Conservation (phyloP, 2,888 invertebrate genomes). For the Automeris io region DNA sequence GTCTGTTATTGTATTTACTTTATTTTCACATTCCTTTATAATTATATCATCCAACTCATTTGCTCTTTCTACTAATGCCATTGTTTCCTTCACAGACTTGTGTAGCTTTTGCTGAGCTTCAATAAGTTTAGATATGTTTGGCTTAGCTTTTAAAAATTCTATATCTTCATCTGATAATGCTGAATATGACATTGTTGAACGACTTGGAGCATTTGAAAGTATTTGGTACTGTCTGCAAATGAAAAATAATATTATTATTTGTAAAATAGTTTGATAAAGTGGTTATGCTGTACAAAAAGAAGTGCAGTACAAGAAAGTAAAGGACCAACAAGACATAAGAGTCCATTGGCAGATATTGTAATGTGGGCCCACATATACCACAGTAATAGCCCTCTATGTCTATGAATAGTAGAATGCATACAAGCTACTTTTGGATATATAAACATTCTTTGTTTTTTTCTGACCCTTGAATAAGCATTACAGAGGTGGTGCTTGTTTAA, state of each 20-base stretch:
- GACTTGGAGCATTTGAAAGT: constrained; percentile 38
- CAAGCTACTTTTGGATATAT: too few species aligned
- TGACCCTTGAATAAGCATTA: too few species aligned
- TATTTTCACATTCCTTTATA: constrained; percentile 41
- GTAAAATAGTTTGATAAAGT: too few species aligned
- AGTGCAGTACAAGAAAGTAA: too few species aligned
- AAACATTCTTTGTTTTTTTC: too few species aligned
- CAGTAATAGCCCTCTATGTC: too few species aligned
- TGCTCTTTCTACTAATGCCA: constrained; percentile 36
- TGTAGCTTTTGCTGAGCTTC: constrained; percentile 53
- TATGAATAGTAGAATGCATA: too few species aligned
- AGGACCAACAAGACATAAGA: too few species aligned
- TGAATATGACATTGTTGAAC: constrained; percentile 50
- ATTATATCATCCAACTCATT: constrained; percentile 48
- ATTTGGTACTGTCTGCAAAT: constrained; percentile 57
- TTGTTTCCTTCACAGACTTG: constrained; percentile 41
- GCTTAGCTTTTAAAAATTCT: constrained; percentile 56
- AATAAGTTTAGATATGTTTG: constrained; percentile 49
- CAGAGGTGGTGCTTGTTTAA: too few species aligned
- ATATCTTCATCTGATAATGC: constrained; percentile 60
- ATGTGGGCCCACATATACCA: too few species aligned
- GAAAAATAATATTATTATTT: constrained; percentile 4
- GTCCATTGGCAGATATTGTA: too few species aligned
- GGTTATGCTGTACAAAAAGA: too few species aligned
- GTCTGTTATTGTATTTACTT: constrained; percentile 45